A percentile compares a stretch with the other conserved stretches of the same genome.
These are phyloP conservation scores for Pterocles burchelli DNA, from an alignment of 2,113 vertebrate species.

Conservation along the genomic window DNA sequence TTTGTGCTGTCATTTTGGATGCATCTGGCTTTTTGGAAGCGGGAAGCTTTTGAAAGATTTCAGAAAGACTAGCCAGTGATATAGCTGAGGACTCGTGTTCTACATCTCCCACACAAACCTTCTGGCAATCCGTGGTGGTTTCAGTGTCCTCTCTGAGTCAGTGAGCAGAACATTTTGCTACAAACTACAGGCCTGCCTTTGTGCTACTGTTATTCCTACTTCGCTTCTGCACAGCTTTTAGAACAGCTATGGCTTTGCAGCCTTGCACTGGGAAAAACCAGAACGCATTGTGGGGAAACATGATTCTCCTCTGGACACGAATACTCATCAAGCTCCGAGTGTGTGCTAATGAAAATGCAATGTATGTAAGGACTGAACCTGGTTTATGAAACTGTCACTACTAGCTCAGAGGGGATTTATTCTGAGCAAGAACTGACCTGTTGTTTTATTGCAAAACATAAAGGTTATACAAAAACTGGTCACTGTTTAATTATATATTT, in stretches of 20 bases:
- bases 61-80: background rate
- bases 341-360: background rate
- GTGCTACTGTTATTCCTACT: background rate
- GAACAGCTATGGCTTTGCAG: background rate
- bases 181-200: background rate
- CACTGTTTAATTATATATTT: background rate
- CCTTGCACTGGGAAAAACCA: background rate
- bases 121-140: background rate
- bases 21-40: background rate
- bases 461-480: background rate
- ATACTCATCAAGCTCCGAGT: background rate
- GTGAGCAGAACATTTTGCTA: background rate
- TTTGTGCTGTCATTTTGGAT: background rate
- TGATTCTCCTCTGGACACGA: background rate
- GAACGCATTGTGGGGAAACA: background rate
- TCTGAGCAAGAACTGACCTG: background rate
- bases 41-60: slow-evolving; percentile 2
- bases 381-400: background rate
- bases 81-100: background rate
- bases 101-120: slow-evolving; percentile 12
- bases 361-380: background rate
- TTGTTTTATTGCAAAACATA: background rate
- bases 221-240: background rate
- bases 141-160: slow-evolving; percentile 14
- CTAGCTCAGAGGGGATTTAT: background rate